Evolutionary conservation across 2,797 vertebrate species (phyloP).

Genomic region (Alauda arvensis): DNA sequence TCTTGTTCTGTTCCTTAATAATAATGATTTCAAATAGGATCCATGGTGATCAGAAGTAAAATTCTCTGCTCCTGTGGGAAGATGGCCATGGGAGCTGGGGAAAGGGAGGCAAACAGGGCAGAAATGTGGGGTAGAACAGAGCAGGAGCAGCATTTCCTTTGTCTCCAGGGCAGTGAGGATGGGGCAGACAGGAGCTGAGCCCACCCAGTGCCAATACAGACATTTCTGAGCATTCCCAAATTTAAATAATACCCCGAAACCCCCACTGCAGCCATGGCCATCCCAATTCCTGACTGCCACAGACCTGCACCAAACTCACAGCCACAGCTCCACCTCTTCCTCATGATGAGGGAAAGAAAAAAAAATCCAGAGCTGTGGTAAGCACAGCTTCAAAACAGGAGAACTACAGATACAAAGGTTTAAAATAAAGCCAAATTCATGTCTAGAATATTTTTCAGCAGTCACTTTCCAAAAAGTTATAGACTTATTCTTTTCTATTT

Average conservation of each 20-base stretch:
- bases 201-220: rapidly evolving
- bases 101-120: not conserved
- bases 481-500: not conserved
- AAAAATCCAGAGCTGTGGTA: not conserved
- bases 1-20: not conserved
- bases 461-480: not conserved
- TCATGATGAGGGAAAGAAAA: not conserved
- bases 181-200: not conserved
- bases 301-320: not conserved
- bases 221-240: not conserved
- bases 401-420: not conserved
- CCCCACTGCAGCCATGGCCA: rapidly evolving
- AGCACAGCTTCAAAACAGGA: not conserved
- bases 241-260: rapidly evolving
- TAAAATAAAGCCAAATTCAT: not conserved
- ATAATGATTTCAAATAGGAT: not conserved
- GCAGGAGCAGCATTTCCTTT: not conserved
- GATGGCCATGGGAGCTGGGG: not conserved
- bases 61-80: not conserved
- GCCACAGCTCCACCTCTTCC: not conserved
- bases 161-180: not conserved
- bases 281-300: not conserved
- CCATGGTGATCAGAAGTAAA: not conserved
- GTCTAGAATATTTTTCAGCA: not conserved
- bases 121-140: not conserved